A percentile compares a stretch with the other conserved stretches of the same genome.
phyloP scores from a whole-genome alignment of 2,797 vertebrate species.

The Danio albolineatus region DNA sequence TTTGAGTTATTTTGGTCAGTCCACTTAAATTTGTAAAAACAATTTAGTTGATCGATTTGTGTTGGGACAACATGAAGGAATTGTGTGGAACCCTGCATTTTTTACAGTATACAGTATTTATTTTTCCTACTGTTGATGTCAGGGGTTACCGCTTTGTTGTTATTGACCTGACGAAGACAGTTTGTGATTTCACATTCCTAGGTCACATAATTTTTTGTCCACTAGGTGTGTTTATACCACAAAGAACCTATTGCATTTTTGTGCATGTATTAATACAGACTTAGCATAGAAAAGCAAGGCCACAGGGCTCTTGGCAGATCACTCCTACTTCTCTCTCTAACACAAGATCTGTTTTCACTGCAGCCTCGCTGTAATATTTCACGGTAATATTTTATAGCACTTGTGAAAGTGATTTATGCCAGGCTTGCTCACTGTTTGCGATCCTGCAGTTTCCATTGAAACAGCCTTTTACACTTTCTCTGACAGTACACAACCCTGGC shows the following conservation, averaged over 20 bases:
- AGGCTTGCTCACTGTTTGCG: constrained; percentile 35
- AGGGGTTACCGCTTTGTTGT: neutral
- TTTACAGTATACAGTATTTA: too few species aligned
- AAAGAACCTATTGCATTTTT: constrained; percentile 5
- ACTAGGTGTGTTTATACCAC: constrained; percentile 1
- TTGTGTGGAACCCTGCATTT: too few species aligned
- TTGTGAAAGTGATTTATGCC: constrained; percentile 73
- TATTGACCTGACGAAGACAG: neutral
- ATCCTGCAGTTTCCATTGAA: constrained; percentile 55
- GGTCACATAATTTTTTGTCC: constrained; percentile 3
- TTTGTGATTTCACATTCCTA: neutral
- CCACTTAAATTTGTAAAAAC: too few species aligned
- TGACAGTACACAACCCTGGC: neutral
- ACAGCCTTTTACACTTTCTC: neutral
- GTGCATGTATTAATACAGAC: constrained; percentile 10
- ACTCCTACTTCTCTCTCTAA: constrained; percentile 45
- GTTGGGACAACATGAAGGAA: too few species aligned
- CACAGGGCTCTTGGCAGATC: constrained; percentile 51
- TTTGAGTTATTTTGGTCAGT: too few species aligned
- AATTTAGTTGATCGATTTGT: too few species aligned
- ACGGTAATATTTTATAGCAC: constrained; percentile 63
- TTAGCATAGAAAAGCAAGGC: constrained; percentile 54
- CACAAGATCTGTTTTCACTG: constrained; percentile 54
- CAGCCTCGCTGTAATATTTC: constrained; percentile 64
- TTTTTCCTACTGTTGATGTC: too few species aligned